Conservation (phyloP, 64 coral and sea anemone species). For the Platygyra sinensis region DNA sequence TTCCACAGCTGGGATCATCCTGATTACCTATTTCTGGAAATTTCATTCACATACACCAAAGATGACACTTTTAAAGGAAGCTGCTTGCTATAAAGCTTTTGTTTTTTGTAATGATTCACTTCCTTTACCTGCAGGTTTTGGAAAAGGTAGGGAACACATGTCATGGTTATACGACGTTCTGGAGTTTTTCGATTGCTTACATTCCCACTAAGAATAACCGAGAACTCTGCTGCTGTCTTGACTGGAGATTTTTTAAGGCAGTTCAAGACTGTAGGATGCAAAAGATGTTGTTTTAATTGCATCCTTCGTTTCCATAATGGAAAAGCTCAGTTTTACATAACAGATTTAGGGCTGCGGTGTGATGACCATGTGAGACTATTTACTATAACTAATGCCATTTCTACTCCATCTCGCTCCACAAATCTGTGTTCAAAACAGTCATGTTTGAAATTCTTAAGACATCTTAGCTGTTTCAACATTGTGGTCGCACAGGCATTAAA, state of each 20-base stretch:
- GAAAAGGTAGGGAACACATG: neutral
- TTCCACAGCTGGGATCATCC: neutral
- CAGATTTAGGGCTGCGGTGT: rapidly evolving
- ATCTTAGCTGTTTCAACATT: neutral
- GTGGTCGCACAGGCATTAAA: neutral
- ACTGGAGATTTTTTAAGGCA: neutral
- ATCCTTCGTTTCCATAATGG: neutral
- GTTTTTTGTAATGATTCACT: neutral
- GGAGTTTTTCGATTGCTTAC: neutral
- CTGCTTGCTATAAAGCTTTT: neutral
- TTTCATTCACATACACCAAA: neutral
- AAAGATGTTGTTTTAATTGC: neutral
- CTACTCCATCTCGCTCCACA: no score
- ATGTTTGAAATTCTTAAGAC: conserved; percentile 29
- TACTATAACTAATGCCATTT: no score
- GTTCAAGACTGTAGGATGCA: neutral
- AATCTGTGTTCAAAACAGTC: no score
- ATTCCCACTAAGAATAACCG: neutral
- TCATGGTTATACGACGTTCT: neutral
- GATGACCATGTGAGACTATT: no score
- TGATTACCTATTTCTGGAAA: neutral
- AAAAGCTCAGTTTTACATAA: neutral
- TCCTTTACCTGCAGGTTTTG: neutral
- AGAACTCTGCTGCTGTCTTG: neutral
- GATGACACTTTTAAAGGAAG: neutral